Evolutionary conservation across 2,888 invertebrate species (phyloP).

Genomic region (Pyrochroa serraticornis): DNA sequence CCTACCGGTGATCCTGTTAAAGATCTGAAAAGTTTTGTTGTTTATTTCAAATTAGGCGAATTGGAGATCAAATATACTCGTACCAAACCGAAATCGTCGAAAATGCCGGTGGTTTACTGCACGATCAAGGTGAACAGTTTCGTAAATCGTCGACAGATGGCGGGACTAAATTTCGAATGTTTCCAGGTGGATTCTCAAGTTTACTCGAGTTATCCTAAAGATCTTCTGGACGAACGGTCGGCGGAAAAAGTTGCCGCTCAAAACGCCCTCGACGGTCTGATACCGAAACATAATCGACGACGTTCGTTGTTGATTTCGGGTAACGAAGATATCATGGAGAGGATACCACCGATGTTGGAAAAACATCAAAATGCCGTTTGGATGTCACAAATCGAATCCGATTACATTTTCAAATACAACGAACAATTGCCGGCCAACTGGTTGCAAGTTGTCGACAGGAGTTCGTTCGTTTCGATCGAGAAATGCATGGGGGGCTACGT

Average conservation of each 20-base stretch:
- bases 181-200: slow-evolving; percentile 50
- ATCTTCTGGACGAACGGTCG: slow-evolving; percentile 50
- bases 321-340: slow-evolving; percentile 45
- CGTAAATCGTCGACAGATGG: too few species aligned
- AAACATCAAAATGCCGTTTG: slow-evolving; percentile 57
- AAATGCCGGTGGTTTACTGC: slow-evolving; percentile 10
- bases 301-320: slow-evolving; percentile 44
- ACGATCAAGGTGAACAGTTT: too few species aligned
- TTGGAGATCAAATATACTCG: slow-evolving; percentile 32
- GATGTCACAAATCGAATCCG: slow-evolving; percentile 58
- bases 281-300: slow-evolving; percentile 44
- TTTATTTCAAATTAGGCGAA: slow-evolving; percentile 45
- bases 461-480: slow-evolving; percentile 64
- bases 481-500: slow-evolving; percentile 46
- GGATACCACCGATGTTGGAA: slow-evolving; percentile 57
- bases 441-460: slow-evolving; percentile 66
- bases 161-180: too few species aligned
- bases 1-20: slow-evolving; percentile 42
- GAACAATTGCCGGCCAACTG: slow-evolving; percentile 75
- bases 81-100: slow-evolving; percentile 27
- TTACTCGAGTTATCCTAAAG: slow-evolving; percentile 59
- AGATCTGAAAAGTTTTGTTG: slow-evolving; percentile 47
- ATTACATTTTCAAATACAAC: slow-evolving; percentile 65
- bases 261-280: slow-evolving; percentile 53
- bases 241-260: slow-evolving; percentile 57